phyloP scores from a whole-genome alignment of 1,140 invertebrate species.

The Eufriesea mexicana region DNA sequence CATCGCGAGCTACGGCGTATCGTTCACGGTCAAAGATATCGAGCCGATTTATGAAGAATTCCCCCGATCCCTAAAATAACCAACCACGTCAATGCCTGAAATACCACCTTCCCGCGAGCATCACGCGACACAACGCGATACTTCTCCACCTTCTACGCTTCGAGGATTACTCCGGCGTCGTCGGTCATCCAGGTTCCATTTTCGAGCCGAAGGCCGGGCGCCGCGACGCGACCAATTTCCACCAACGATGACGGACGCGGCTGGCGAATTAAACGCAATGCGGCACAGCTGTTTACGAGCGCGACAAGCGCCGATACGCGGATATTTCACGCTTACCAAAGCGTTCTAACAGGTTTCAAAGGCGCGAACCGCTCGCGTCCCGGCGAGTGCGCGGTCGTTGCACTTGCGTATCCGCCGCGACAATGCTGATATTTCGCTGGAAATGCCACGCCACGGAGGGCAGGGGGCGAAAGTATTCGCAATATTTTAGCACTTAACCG shows the following conservation, averaged over 20 bases:
- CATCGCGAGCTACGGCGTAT: neutral
- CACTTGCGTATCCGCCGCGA: constrained; percentile 43
- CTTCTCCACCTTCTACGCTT: too few species aligned
- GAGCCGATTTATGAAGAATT: constrained; percentile 13
- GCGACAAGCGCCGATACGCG: constrained; percentile 4
- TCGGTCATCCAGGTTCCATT: neutral
- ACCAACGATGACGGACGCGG: neutral
- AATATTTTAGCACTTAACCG: constrained; percentile 54
- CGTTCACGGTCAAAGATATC: constrained; percentile 9
- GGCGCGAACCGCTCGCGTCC: constrained; percentile 41
- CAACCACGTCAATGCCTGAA: constrained; percentile 27
- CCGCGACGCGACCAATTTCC: neutral
- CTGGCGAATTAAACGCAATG: constrained; percentile 17
- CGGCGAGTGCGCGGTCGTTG: constrained; percentile 50
- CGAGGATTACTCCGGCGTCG: too few species aligned
- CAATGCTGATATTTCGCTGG: constrained; percentile 60
- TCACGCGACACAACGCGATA: too few species aligned
- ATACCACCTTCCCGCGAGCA: neutral
- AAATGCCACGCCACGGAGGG: neutral
- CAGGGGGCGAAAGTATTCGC: constrained; percentile 49
- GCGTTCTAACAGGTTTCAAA: constrained; percentile 60
- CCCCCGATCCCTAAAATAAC: constrained; percentile 11
- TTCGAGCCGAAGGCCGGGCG: neutral
- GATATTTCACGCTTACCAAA: constrained; percentile 23
- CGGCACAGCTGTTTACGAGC: neutral